phyloP scores from a whole-genome alignment of 2,888 invertebrate genomes.

The Megaustenia siamemsis region DNA sequence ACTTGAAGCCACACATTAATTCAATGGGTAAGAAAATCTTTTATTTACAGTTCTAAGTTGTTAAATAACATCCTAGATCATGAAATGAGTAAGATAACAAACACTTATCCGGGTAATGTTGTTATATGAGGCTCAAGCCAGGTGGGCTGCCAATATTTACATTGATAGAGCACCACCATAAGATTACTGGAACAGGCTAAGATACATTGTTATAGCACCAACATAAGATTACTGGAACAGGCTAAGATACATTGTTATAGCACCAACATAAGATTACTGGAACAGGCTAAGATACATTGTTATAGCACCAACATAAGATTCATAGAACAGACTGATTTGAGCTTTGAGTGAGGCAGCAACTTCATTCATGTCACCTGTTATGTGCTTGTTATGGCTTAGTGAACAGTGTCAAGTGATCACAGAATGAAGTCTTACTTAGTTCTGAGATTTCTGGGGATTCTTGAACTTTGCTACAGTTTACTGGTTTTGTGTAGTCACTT shows the following conservation, averaged over 20 bases:
- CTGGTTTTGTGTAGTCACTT: neutral
- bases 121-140: no score
- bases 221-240: neutral
- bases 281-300: neutral
- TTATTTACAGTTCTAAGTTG: no score
- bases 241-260: neutral
- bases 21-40: no score
- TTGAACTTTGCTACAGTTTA: neutral
- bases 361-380: neutral
- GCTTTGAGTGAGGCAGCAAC: constrained; percentile 12
- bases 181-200: neutral
- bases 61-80: no score
- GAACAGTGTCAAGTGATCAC: neutral
- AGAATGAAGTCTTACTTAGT: constrained; percentile 11
- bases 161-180: neutral
- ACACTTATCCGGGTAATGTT: no score
- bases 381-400: constrained; percentile 23
- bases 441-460: constrained; percentile 21
- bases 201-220: neutral
- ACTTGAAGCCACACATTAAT: no score
- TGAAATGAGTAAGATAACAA: no score
- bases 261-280: neutral
- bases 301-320: neutral
- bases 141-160: no score
- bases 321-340: neutral